Evolutionary conservation across 37 sponge, comb jelly and placozoan genomes (phyloP).

Genomic region (Aphrocallistes beatrix): DNA sequence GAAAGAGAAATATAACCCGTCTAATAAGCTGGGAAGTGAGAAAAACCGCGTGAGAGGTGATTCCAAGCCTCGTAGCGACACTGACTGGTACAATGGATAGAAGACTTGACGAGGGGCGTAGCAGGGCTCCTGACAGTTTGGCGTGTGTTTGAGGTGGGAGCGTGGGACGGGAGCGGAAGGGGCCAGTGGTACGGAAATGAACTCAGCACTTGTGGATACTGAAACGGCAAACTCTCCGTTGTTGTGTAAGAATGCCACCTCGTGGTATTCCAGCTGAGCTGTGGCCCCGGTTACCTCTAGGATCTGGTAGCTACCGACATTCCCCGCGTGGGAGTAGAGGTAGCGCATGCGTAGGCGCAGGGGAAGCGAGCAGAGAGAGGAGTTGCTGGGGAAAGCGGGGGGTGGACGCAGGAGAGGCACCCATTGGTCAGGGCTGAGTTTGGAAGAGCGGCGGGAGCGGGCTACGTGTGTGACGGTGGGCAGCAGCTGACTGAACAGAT

Average conservation of each 20-base stretch:
- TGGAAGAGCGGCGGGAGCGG: neutral
- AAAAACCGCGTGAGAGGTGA: neutral
- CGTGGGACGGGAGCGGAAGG: neutral
- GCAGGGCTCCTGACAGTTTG: neutral
- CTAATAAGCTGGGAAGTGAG: neutral
- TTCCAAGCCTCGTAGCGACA: neutral
- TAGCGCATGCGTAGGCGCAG: neutral
- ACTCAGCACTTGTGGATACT: neutral
- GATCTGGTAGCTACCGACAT: neutral
- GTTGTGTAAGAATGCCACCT: neutral
- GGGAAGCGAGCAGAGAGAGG: neutral
- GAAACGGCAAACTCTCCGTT: neutral
- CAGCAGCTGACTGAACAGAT: neutral
- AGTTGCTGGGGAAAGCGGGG: neutral
- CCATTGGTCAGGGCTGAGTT: neutral
- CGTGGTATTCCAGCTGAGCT: neutral
- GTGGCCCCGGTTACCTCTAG: neutral
- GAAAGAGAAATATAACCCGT: neutral
- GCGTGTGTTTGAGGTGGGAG: neutral
- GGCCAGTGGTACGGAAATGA: neutral
- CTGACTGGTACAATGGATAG: neutral
- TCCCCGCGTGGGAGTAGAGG: neutral
- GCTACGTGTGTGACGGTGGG: neutral
- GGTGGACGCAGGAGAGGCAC: neutral
- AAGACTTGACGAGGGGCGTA: neutral